A percentile compares a stretch with the other conserved stretches of the same genome.
Conservation (phyloP, 1,140 invertebrate genomes). For the Carposina sasakii region DNA sequence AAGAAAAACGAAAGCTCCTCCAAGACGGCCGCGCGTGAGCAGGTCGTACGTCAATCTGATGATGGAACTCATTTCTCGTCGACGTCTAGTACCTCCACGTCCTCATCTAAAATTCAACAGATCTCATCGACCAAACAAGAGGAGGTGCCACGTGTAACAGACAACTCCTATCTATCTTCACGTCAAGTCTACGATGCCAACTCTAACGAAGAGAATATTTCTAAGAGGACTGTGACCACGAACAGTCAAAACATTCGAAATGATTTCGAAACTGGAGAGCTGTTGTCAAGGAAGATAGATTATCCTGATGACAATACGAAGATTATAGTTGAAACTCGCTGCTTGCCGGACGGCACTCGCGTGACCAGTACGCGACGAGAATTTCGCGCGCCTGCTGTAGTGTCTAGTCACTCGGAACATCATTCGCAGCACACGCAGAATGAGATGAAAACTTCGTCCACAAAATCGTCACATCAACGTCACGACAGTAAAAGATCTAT, state of each 20-base stretch:
- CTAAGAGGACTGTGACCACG: slow-evolving; percentile 19
- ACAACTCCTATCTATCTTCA: slow-evolving; percentile 35
- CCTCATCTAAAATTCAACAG: slow-evolving; percentile 60
- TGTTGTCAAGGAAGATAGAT: slow-evolving; percentile 74
- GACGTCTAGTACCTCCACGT: slow-evolving; percentile 56
- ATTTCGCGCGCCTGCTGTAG: slow-evolving; percentile 62
- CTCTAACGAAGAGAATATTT: slow-evolving; percentile 38
- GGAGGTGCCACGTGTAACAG: slow-evolving; percentile 44
- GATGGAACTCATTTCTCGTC: slow-evolving; percentile 65
- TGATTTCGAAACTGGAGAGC: slow-evolving; percentile 47
- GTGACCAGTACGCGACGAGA: slow-evolving; percentile 78
- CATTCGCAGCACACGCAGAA: slow-evolving; percentile 39
- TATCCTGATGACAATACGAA: slow-evolving; percentile 77
- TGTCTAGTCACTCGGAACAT: slow-evolving; percentile 44
- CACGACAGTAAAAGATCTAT: slow-evolving; percentile 40
- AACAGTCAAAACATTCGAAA: slow-evolving; percentile 17
- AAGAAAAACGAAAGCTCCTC: slow-evolving; percentile 73
- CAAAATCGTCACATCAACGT: slow-evolving; percentile 32
- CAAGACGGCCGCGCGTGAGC: slow-evolving; percentile 74
- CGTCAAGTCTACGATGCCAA: slow-evolving; percentile 31
- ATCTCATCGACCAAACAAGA: slow-evolving; percentile 47
- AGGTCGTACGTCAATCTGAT: slow-evolving; percentile 72
- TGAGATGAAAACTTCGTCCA: slow-evolving; percentile 46
- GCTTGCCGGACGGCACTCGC: slow-evolving; percentile 76
- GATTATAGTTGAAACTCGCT: slow-evolving; percentile 76